phyloP scores from a whole-genome alignment of 2,888 invertebrate species.

The Nephrotoma flavescens region DNA sequence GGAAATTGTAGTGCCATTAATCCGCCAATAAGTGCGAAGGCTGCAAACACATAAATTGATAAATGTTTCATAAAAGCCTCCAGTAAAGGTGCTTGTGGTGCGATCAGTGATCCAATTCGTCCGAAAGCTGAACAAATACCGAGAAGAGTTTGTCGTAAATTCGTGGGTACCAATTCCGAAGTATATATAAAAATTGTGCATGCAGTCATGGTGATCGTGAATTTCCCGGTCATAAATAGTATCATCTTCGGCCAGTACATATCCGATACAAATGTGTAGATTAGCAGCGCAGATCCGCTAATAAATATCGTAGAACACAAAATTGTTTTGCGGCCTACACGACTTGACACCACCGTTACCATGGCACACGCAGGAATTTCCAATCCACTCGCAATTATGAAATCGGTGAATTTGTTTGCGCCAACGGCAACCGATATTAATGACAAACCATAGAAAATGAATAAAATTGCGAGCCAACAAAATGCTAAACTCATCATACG shows the following conservation, averaged over 20 bases:
- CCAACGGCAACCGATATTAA: slow-evolving; percentile 58
- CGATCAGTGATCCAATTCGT: slow-evolving; percentile 49
- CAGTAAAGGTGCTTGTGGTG: slow-evolving; percentile 54
- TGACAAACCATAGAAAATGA: slow-evolving; percentile 67
- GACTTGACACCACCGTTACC: slow-evolving; percentile 46
- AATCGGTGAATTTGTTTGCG: slow-evolving; percentile 64
- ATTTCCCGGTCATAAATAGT: slow-evolving; percentile 46
- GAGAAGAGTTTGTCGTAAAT: slow-evolving; percentile 46
- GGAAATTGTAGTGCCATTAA: slow-evolving; percentile 38
- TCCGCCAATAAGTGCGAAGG: slow-evolving; percentile 35
- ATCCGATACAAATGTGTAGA: slow-evolving; percentile 21
- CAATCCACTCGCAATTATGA: slow-evolving; percentile 38
- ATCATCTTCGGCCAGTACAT: slow-evolving; percentile 14
- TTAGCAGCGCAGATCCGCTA: slow-evolving; percentile 31
- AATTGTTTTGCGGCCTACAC: slow-evolving; percentile 45
- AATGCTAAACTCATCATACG: slow-evolving; percentile 36
- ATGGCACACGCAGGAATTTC: slow-evolving; percentile 60
- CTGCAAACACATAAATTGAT: slow-evolving; percentile 39
- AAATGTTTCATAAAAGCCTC: slow-evolving; percentile 14
- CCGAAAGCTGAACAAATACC: slow-evolving; percentile 55
- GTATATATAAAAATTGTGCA: slow-evolving; percentile 54
- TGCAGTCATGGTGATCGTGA: slow-evolving; percentile 49
- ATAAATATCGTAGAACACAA: slow-evolving; percentile 40
- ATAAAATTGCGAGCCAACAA: slow-evolving; percentile 68
- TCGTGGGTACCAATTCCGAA: slow-evolving; percentile 57